These are phyloP conservation scores for Trogon surrucura DNA, from an alignment of 2,113 vertebrate genomes.

Conservation along the genomic window DNA sequence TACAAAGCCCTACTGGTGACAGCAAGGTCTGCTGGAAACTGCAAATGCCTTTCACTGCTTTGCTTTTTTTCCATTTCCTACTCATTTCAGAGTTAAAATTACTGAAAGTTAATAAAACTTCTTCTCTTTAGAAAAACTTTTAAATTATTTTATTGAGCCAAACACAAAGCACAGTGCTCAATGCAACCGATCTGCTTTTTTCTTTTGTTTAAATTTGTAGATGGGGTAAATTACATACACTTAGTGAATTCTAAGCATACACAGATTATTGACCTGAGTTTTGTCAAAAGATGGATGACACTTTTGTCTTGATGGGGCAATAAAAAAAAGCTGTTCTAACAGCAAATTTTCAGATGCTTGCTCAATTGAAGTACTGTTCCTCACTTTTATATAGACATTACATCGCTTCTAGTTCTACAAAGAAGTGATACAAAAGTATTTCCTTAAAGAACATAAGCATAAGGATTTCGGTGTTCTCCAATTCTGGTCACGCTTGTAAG, in stretches of 20 bases:
- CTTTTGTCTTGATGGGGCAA: neutral
- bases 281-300: neutral
- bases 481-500: neutral
- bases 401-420: neutral
- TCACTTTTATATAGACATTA: neutral
- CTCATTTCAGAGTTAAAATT: neutral
- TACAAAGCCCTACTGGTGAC: neutral
- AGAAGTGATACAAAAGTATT: neutral
- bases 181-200: fast-evolving
- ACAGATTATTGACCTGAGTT: neutral
- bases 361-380: neutral
- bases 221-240: neutral
- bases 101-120: neutral
- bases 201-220: neutral
- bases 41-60: neutral
- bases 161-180: neutral
- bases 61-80: neutral
- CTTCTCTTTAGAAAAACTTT: neutral
- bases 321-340: neutral
- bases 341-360: neutral
- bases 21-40: neutral
- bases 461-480: neutral
- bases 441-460: neutral
- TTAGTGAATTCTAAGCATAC: neutral
- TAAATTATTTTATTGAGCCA: neutral